Conservation (phyloP, 2,888 invertebrate species). For the Caenorhabditis drosophilae region DNA sequence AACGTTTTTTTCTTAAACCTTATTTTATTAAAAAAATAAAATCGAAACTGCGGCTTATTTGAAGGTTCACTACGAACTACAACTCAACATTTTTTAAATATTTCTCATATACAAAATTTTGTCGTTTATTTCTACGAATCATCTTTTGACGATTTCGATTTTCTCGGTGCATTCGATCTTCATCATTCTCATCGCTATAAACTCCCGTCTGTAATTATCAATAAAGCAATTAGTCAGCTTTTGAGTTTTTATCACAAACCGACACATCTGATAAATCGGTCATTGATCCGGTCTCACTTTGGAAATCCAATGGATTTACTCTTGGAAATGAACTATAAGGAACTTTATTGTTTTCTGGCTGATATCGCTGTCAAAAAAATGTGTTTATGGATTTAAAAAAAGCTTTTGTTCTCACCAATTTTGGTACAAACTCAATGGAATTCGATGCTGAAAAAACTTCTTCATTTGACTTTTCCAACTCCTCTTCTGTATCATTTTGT, state of each 20-base stretch:
- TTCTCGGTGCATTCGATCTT: not conserved
- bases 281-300: not conserved
- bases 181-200: not conserved
- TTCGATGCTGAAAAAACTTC: too few species aligned
- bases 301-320: not conserved
- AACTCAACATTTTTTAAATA: too few species aligned
- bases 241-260: not conserved
- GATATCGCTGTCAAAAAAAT: not conserved
- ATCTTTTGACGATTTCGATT: not conserved
- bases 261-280: slow-evolving; percentile 3
- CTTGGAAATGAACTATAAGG: too few species aligned
- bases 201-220: not conserved
- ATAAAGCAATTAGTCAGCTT: not conserved
- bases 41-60: too few species aligned
- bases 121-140: too few species aligned
- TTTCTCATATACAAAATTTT: too few species aligned
- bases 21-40: too few species aligned
- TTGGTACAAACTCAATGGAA: not conserved
- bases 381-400: not conserved
- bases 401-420: not conserved
- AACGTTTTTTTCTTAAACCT: too few species aligned
- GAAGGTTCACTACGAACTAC: too few species aligned
- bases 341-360: not conserved
- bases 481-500: not conserved
- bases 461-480: not conserved